Conservation (phyloP, 2,888 invertebrate species). For the Athalia circularis region DNA sequence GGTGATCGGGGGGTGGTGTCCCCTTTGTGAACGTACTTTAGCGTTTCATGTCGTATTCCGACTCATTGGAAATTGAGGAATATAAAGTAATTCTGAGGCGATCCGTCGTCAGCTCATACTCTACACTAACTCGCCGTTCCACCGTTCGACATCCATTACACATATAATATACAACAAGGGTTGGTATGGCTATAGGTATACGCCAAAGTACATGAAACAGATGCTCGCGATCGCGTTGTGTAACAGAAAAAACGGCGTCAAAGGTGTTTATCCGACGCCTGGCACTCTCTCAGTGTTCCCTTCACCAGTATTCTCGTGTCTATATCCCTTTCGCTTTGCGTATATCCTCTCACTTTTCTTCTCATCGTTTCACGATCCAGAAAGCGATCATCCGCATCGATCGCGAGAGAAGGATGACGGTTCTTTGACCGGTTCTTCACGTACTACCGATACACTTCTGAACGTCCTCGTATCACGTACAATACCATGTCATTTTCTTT, state of each 20-base stretch:
- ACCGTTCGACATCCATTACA: neutral
- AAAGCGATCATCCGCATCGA: constrained; percentile 28
- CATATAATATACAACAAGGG: neutral
- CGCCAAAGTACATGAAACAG: neutral
- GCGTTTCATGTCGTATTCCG: constrained; percentile 73
- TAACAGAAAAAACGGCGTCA: constrained; percentile 20
- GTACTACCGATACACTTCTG: neutral
- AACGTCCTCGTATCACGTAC: no score
- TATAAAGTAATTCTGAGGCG: constrained; percentile 47
- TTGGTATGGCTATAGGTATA: neutral
- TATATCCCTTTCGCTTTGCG: no score
- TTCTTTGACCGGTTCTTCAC: constrained; percentile 17
- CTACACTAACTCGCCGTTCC: no score
- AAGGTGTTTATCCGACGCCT: constrained; percentile 18
- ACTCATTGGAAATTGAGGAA: constrained; percentile 74
- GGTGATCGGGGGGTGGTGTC: constrained; percentile 38
- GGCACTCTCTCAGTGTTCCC: neutral
- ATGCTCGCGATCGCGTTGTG: constrained; percentile 1
- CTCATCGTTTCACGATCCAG: neutral
- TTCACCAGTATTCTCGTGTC: no score
- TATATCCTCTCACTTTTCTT: no score
- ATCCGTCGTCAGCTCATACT: no score
- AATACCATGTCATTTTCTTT: neutral
- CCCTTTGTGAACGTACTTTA: constrained; percentile 70
- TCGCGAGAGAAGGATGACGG: neutral